phyloP scores from a whole-genome alignment of 2,797 vertebrate genomes.

The Petrocephalus schoutedeni region DNA sequence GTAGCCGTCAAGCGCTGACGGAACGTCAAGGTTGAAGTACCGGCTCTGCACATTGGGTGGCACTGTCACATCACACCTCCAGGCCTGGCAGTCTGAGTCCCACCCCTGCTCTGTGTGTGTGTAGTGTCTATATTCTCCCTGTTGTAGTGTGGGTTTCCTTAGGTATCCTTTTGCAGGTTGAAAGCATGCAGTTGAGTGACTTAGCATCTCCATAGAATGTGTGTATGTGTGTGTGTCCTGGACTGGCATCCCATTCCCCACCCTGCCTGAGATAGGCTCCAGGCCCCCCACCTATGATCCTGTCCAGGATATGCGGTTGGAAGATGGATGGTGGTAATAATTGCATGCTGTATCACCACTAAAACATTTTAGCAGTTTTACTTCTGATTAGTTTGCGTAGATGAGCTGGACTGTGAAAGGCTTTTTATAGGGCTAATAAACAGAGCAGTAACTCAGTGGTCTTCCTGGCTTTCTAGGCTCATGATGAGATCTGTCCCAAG shows the following conservation, averaged over 20 bases:
- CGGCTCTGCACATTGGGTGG: background rate
- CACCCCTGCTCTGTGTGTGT: background rate
- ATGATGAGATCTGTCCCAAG: conserved; percentile 87
- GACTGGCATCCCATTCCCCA: background rate
- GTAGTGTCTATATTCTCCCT: background rate
- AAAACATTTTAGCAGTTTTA: background rate
- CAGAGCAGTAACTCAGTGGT: background rate
- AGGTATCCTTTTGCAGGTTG: background rate
- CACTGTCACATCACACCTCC: background rate
- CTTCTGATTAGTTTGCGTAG: background rate
- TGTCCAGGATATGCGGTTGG: background rate
- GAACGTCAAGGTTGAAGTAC: background rate
- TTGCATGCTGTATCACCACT: background rate
- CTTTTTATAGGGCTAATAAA: background rate
- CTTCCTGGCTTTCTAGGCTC: conserved; percentile 63
- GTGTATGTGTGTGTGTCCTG: background rate
- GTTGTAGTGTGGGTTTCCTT: background rate
- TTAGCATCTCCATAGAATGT: background rate
- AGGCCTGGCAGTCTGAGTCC: background rate
- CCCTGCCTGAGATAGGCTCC: background rate
- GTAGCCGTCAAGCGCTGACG: background rate
- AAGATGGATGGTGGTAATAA: background rate
- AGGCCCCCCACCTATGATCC: background rate
- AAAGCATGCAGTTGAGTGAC: background rate
- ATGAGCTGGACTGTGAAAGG: background rate